Evolutionary conservation across 1,140 invertebrate genomes (phyloP), one percentile per base, ranked within the genome.

Genomic region (Lordiphosa clarofinis): DNA sequence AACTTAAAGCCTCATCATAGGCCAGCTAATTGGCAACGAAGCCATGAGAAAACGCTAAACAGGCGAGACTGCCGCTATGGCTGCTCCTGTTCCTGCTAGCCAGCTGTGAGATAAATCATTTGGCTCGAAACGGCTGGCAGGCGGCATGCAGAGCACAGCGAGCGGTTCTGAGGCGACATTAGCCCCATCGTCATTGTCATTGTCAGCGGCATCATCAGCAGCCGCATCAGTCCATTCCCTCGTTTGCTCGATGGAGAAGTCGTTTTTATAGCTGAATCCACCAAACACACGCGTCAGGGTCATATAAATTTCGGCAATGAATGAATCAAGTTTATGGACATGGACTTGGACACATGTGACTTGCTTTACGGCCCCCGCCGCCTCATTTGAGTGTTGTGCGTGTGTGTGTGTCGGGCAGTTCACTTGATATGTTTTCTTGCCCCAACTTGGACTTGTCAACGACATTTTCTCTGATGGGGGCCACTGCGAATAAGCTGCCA

Each of bases 241-340:
- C 3, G 19, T 19, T 19, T 19, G 19, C 19, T 19, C 19, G 2
- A 19, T 49, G n/a, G 47, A 12, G 43, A 28, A 15, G 38, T 39
- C 13, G 38, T 40, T 40, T 40, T 40, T 40, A 40, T 40, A 40
- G 38, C 6, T 44, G n/a, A 31, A 31, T 31, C 28, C 28, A 8
- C 28, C 6, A 31, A 31, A 31, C 28, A 31, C 28, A 31, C 4
- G 31, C 37, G 47, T 47, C 62, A 57, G 63, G 57, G 58, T 44
- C 62, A 71, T 76, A 81, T 81, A 81, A 81, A 81, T 82, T 81
- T 62, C 63, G 55, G 76, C 72, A 56, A 81, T 81, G 75, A 81
- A 81, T 81, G 75, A 81, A 81, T 81, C 75, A 81, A 81, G 72
- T 76, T 81, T 81, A 81, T 78, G 75, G 71, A 81, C 72, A 75